Conservation (phyloP, 2,113 vertebrate species). For the Vombatus ursinus region DNA sequence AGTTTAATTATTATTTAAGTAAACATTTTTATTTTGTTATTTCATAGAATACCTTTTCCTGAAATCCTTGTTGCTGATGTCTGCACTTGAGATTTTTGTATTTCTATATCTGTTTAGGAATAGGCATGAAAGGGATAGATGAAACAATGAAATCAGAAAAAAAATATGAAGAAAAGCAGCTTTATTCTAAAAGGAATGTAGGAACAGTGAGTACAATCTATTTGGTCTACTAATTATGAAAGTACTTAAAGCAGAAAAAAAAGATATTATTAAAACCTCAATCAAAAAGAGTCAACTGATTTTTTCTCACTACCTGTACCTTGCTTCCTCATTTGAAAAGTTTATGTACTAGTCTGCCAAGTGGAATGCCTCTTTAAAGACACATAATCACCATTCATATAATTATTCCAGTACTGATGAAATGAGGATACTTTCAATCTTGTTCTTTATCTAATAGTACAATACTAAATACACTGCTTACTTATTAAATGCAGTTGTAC, state of each 20-base stretch:
- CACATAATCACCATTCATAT: not conserved
- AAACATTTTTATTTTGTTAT: constrained; percentile 25
- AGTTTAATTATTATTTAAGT: constrained; percentile 14
- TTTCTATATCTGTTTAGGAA: constrained; percentile 86
- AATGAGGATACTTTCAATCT: not conserved
- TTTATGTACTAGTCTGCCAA: not conserved
- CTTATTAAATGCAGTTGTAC: not conserved
- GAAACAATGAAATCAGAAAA: constrained; percentile 83
- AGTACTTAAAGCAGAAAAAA: constrained; percentile 21
- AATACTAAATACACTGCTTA: not conserved
- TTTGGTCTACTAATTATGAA: not conserved
- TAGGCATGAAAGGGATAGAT: constrained; percentile 85
- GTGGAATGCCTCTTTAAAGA: not conserved
- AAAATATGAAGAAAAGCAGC: constrained; percentile 36
- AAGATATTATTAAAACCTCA: not conserved
- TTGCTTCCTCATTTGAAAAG: not conserved
- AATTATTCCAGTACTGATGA: not conserved
- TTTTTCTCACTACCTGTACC: not conserved
- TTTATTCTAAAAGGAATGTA: constrained; percentile 42
- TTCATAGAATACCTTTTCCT: constrained; percentile 87
- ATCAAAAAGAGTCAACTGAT: not conserved
- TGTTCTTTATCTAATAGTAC: not conserved
- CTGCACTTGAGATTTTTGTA: constrained; percentile 73
- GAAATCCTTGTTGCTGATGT: constrained; percentile 84
- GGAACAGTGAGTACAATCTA: not conserved